phyloP scores from a whole-genome alignment of 2,797 vertebrate genomes.

The Perodicticus potto region DNA sequence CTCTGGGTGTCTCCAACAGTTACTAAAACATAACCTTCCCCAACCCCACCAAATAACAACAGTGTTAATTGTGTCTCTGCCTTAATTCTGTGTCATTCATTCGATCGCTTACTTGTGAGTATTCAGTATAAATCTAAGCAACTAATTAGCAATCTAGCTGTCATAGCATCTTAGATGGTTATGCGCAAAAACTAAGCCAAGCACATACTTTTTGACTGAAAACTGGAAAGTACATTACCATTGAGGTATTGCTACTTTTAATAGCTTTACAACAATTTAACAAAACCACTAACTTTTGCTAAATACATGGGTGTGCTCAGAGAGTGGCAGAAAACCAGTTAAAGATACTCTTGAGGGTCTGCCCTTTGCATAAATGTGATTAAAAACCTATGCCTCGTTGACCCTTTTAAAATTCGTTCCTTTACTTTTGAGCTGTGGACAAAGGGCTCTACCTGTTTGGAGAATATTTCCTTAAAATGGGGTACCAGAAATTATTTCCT shows the following conservation, averaged over 20 bases:
- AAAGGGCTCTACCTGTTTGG: background rate
- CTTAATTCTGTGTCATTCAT: background rate
- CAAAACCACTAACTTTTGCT: background rate
- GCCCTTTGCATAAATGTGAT: background rate
- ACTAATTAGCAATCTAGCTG: background rate
- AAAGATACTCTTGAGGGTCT: background rate
- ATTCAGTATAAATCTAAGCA: background rate
- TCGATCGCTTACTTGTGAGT: background rate
- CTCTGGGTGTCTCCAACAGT: background rate
- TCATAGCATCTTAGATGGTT: background rate
- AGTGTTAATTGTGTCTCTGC: background rate
- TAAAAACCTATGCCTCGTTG: background rate
- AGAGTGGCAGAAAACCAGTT: background rate
- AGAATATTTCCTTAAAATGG: background rate
- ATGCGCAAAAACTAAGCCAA: background rate
- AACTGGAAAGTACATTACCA: background rate
- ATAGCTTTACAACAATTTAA: slow-evolving; percentile 16
- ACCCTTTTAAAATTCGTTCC: background rate
- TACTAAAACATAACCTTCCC: background rate
- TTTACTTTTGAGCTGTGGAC: background rate
- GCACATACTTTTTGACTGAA: background rate
- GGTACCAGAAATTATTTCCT: slow-evolving; percentile 1
- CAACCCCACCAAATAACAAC: background rate
- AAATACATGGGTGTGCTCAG: background rate
- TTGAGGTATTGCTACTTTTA: background rate